A percentile compares a stretch with the other conserved stretches of the same genome.
These are phyloP conservation scores for Scarus forsteni DNA, from an alignment of 2,797 vertebrate species.

Conservation along the genomic window DNA sequence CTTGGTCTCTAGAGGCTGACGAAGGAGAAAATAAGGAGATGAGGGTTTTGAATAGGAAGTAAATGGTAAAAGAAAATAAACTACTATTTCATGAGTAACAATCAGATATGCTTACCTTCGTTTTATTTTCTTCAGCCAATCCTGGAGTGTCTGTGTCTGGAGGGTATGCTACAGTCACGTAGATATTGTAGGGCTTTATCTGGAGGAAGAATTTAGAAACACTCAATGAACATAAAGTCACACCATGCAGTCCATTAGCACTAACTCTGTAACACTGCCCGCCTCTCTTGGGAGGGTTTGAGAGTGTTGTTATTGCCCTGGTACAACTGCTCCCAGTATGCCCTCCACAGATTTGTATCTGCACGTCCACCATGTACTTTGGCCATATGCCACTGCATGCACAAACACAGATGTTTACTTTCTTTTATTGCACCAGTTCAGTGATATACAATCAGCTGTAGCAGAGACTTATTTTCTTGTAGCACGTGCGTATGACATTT, in stretches of 20 bases:
- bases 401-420: no score
- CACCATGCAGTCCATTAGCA: not conserved
- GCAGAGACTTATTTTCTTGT: no score
- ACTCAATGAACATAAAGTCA: not conserved
- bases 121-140: conserved; percentile 92
- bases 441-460: no score
- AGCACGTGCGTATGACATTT: no score
- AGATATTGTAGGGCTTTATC: conserved; percentile 98
- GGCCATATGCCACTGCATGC: no score
- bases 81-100: not conserved
- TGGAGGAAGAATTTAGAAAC: conserved; percentile 62
- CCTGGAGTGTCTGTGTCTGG: conserved; percentile 98
- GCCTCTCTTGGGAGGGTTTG: no score
- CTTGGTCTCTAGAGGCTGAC: conserved; percentile 94
- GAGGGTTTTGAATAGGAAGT: not conserved
- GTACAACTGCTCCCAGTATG: no score
- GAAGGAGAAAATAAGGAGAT: not conserved
- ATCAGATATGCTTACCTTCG: conserved; percentile 85
- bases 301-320: no score
- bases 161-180: conserved; percentile 94
- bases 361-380: no score
- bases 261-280: no score
- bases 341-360: no score
- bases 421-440: no score
- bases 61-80: not conserved